Base-by-base conservation (phyloP, 2,797 vertebrate species). In the Anabas testudineus region DNA sequence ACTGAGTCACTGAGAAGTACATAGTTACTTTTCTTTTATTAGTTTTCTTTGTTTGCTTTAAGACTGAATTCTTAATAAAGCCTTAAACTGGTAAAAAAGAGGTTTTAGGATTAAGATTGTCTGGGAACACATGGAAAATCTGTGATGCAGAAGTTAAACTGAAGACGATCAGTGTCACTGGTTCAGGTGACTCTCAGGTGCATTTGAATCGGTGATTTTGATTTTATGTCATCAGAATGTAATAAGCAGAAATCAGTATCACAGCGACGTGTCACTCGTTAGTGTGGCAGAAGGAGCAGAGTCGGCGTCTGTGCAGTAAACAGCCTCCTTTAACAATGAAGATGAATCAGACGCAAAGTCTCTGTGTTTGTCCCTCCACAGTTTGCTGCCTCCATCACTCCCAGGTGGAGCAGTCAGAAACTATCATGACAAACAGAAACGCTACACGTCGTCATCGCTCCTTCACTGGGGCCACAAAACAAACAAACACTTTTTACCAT, bases 311-410 rank as follows among this genome's bases (percentile, higher is more conserved):
- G 45, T 16, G 36, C 43, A 46, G 53, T 46, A 26, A 64, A 21
- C 8, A 45, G 47, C 43, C 60, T 10, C 2, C 61, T 32, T 37
- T 80, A 72, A 83, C 69, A 73, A 76, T 71, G 68, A 82, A 82
- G 74, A 88, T 83, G 67, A 87, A 82, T 80, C 74, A 57, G 79
- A 86, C 74, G 78, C 84, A 81, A 84, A 83, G 71, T 72, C 41
- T 72, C 52, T 43, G 59, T 13, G 49, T 56, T 63, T 7, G 58
- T 83, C 78, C 73, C 78, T 73, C 63, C 82, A 72, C 59, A 79
- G 69, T 87, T 71, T 81, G 73, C 68, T 69, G 71, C 85, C 78
- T 87, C 64, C 67, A 80, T 85, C 71, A 61, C 37, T 75, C 83
- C 76, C 80, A 8, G 32, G 76, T 67, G 80, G 57, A 13, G 45